These are phyloP conservation scores for Noctua janthina DNA, from an alignment of 2,888 invertebrate species.

Conservation along the genomic window DNA sequence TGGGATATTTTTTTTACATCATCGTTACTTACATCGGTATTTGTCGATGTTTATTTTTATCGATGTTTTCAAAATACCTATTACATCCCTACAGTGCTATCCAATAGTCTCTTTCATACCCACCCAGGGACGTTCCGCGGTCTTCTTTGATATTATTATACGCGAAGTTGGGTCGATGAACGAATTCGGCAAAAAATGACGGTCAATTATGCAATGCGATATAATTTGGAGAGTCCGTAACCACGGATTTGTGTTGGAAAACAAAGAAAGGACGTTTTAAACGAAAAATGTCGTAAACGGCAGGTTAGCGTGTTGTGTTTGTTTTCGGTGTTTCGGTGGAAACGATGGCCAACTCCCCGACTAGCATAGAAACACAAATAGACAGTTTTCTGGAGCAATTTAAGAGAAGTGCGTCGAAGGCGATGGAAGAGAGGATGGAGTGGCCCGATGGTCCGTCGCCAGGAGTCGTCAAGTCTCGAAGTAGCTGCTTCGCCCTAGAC, in stretches of 20 bases:
- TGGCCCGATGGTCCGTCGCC: constrained; percentile 88
- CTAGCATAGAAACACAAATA: constrained; percentile 95
- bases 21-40: neutral
- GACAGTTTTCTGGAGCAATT: constrained; percentile 96
- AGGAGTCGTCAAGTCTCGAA: constrained; percentile 87
- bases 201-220: constrained; percentile 74
- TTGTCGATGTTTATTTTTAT: constrained; percentile 30
- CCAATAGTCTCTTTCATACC: constrained; percentile 81
- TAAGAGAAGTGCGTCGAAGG: constrained; percentile 94
- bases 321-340: constrained; percentile 89
- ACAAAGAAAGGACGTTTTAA: constrained; percentile 68
- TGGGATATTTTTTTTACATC: neutral
- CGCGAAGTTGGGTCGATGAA: constrained; percentile 81
- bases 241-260: constrained; percentile 61
- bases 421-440: constrained; percentile 92
- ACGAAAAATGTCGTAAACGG: constrained; percentile 78
- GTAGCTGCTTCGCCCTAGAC: constrained; percentile 88
- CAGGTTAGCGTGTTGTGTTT: constrained; percentile 84
- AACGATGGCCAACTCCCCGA: constrained; percentile 92
- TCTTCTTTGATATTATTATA: constrained; percentile 80
- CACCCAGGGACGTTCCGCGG: constrained; percentile 81
- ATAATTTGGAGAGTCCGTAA: constrained; percentile 64
- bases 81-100: constrained; percentile 66
- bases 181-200: constrained; percentile 77
- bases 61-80: constrained; percentile 54